Evolutionary conservation across 2,888 invertebrate species (phyloP).

Genomic region (Helicoverpa assulta): DNA sequence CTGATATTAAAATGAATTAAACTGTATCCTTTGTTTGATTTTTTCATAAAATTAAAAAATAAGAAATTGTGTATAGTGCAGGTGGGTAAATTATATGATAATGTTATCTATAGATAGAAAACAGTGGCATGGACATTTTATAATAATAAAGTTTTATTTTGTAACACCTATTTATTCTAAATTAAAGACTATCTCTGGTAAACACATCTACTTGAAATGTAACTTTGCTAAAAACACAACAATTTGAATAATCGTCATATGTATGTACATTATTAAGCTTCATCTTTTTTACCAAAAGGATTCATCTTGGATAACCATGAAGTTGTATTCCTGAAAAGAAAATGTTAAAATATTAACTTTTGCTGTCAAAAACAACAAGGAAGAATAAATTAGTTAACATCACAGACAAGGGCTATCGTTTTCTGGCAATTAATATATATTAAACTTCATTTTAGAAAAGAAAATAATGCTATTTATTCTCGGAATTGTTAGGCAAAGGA

Average conservation of each 20-base stretch:
- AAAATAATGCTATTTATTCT: too few relatives aligned
- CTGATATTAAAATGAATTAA: constrained; percentile 46
- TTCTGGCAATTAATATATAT: too few relatives aligned
- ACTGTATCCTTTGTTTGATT: constrained; percentile 9
- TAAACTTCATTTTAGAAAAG: too few relatives aligned
- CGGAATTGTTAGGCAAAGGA: too few relatives aligned
- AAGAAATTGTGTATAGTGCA: background rate
- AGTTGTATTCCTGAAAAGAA: constrained; percentile 80
- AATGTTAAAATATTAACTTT: background rate
- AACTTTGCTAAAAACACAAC: constrained; percentile 79
- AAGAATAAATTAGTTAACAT: background rate
- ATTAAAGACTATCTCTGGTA: constrained; percentile 57
- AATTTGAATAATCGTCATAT: constrained; percentile 68
- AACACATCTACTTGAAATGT: constrained; percentile 80
- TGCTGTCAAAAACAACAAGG: background rate
- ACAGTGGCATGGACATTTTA: background rate
- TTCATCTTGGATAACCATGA: constrained; percentile 94
- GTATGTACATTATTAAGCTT: constrained; percentile 81
- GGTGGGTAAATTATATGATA: too few relatives aligned
- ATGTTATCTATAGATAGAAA: background rate
- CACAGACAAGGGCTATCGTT: too few relatives aligned
- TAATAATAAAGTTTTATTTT: constrained; percentile 37
- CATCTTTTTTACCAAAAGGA: constrained; percentile 93
- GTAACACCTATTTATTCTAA: constrained; percentile 60
- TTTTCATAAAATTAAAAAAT: background rate